Conservation (phyloP, 2,113 vertebrate species). For the Syngnathus scovelli region DNA sequence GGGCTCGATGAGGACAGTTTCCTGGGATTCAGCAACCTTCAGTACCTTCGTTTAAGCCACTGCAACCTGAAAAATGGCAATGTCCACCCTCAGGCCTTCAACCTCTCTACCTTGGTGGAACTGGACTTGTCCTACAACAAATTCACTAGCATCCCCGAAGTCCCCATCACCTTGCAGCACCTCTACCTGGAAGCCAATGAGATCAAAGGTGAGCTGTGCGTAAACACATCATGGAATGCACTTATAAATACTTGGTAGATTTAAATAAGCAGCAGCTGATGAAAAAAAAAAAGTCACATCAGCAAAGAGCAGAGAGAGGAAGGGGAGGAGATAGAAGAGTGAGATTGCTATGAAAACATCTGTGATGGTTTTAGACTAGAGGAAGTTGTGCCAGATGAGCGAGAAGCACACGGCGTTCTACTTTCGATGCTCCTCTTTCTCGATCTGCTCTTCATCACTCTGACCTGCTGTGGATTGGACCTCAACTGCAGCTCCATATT, state of each 20-base stretch:
- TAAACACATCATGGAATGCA: neutral
- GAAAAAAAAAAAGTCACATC: neutral
- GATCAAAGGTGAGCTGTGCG: conserved; percentile 62
- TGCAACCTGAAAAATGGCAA: conserved; percentile 54
- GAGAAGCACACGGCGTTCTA: conserved; percentile 69
- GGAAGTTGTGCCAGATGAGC: conserved; percentile 41
- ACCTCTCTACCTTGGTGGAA: conserved; percentile 68
- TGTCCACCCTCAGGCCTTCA: conserved; percentile 54
- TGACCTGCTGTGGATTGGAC: neutral
- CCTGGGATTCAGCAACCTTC: conserved; percentile 44
- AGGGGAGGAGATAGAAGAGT: conserved; percentile 10
- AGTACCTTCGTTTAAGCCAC: conserved; percentile 63
- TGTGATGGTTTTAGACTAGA: conserved; percentile 51
- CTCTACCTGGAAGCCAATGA: conserved; percentile 74
- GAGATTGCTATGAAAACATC: conserved; percentile 60
- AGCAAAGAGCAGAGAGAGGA: conserved; percentile 1
- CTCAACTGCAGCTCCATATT: neutral
- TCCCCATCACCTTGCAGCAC: conserved; percentile 67
- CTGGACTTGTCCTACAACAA: conserved; percentile 74
- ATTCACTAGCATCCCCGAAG: conserved; percentile 58
- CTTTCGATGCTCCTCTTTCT: conserved; percentile 27
- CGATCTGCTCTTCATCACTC: conserved; percentile 11
- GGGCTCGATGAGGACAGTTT: conserved; percentile 56
- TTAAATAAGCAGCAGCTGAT: too few relatives aligned
- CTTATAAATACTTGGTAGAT: too few relatives aligned